Percentiles rank a stretch among this genome's conserved stretches.
phyloP scores from a whole-genome alignment of 2,888 invertebrate genomes.

The Dryococelus australis region DNA sequence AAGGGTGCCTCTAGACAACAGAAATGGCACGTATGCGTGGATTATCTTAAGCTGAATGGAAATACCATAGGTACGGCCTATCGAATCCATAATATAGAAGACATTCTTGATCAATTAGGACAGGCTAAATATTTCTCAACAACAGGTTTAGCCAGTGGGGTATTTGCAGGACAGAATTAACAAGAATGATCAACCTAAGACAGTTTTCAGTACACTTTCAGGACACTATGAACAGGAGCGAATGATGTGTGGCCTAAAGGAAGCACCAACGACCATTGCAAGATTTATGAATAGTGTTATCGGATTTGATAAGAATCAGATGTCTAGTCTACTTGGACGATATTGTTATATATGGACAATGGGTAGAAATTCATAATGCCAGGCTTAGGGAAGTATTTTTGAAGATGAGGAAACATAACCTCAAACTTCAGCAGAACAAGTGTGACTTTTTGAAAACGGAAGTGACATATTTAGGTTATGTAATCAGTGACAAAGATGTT shows the following conservation, averaged over 20 bases:
- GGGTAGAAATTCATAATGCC: not conserved
- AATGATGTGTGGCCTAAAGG: too few relatives aligned
- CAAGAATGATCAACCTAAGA: too few relatives aligned
- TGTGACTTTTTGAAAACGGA: conserved; percentile 43
- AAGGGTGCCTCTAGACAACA: not conserved
- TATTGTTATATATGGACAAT: not conserved
- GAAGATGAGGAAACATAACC: not conserved
- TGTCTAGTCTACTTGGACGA: not conserved
- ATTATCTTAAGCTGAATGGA: not conserved
- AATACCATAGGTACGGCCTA: not conserved
- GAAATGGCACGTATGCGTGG: not conserved
- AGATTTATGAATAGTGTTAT: not conserved
- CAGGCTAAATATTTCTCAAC: too few relatives aligned
- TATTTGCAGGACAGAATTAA: too few relatives aligned
- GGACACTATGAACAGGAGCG: too few relatives aligned
- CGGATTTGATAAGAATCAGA: not conserved
- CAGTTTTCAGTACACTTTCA: too few relatives aligned
- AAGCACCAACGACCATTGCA: not conserved
- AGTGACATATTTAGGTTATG: conserved; percentile 40
- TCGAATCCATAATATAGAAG: not conserved
- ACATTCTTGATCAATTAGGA: not conserved
- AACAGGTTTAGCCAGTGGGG: too few relatives aligned
- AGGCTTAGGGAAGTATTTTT: conserved; percentile 24
- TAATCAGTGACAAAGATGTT: conserved; percentile 46
- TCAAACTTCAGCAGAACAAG: conserved; percentile 48